These are phyloP conservation scores for Sander lucioperca DNA, from an alignment of 2,113 vertebrate species.

Conservation along the genomic window DNA sequence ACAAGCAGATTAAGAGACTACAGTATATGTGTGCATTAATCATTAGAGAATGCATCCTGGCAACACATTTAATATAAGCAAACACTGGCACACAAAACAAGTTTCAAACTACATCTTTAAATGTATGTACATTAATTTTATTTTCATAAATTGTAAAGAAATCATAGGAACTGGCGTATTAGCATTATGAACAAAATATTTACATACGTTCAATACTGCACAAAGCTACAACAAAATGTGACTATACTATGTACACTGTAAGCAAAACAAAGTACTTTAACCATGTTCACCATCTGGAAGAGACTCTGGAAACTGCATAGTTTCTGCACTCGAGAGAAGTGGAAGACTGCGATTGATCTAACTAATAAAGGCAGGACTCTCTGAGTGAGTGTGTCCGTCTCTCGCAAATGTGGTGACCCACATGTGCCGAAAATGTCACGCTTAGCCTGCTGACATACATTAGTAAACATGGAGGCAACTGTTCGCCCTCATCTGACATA, in stretches of 20 bases:
- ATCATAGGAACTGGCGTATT: not conserved
- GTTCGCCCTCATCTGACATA: too few relatives aligned
- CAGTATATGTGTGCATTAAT: not conserved
- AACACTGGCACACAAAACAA: not conserved
- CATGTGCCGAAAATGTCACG: too few relatives aligned
- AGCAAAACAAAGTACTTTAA: not conserved
- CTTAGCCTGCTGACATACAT: too few relatives aligned
- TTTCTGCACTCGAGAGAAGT: too few relatives aligned
- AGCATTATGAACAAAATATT: not conserved
- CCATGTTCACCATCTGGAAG: conserved; percentile 30
- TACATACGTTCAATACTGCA: conserved; percentile 19
- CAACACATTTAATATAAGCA: not conserved
- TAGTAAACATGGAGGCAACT: too few relatives aligned
- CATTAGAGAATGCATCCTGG: not conserved
- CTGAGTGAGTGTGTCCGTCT: too few relatives aligned
- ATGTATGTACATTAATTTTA: not conserved
- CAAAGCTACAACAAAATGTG: not conserved
- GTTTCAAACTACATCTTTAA: not conserved
- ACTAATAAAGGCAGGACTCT: too few relatives aligned
- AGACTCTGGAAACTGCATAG: not conserved
- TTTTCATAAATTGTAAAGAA: not conserved
- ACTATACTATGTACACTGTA: not conserved
- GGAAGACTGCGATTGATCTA: too few relatives aligned
- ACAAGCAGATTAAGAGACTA: not conserved
- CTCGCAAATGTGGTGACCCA: too few relatives aligned